Evolutionary conservation across 2,113 vertebrate species (phyloP).

Genomic region (Pterocles orientalis): DNA sequence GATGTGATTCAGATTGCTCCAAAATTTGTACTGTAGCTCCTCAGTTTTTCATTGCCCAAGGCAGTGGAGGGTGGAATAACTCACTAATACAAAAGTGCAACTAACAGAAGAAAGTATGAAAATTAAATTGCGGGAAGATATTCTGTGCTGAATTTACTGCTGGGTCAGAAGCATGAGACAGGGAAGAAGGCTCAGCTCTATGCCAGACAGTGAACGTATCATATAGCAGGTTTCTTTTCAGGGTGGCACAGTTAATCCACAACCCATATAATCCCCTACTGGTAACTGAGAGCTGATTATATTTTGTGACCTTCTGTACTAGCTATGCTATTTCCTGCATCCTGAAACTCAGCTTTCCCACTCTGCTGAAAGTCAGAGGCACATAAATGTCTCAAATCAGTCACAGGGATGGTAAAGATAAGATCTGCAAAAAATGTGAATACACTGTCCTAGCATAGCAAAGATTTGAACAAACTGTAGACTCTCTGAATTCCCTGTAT

Average conservation of each 20-base stretch:
- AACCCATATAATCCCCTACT: not conserved
- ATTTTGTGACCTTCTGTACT: constrained; percentile 19
- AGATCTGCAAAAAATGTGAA: not conserved
- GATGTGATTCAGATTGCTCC: not conserved
- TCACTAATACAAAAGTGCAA: not conserved
- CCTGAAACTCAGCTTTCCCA: not conserved
- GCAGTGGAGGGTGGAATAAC: not conserved
- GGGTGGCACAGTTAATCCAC: constrained; percentile 10
- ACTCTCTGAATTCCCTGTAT: not conserved
- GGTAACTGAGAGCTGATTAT: constrained; percentile 12
- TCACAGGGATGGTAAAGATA: not conserved
- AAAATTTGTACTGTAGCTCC: not conserved
- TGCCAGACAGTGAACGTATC: not conserved
- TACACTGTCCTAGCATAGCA: not conserved
- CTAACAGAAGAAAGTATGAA: not conserved
- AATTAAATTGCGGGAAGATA: not conserved
- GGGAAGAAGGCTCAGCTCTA: not conserved
- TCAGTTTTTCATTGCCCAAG: not conserved
- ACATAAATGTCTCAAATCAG: not conserved
- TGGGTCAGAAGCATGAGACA: not conserved
- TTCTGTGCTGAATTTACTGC: not conserved
- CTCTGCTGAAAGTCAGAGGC: not conserved
- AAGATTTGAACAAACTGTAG: not conserved
- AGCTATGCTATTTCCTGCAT: not conserved
- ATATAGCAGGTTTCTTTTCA: not conserved